Conservation (phyloP, 2,888 invertebrate genomes). For the Chalcosyrphus nemorum region DNA sequence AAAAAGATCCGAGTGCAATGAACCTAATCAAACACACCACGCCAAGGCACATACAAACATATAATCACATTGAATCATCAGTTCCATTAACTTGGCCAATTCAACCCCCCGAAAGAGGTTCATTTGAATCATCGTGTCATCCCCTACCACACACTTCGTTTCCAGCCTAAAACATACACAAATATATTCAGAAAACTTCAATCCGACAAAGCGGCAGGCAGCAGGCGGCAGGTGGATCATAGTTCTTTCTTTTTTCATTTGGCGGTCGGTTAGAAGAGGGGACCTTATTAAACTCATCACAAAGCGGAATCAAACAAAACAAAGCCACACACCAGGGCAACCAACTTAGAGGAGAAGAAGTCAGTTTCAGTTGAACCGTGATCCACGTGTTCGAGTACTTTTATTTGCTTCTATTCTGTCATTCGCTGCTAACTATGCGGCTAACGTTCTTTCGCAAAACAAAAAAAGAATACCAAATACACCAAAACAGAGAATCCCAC, state of each 20-base stretch:
- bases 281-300: slow-evolving; percentile 8
- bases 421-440: slow-evolving; percentile 6
- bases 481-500: neutral
- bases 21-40: neutral
- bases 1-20: neutral
- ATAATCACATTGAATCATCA: slow-evolving; percentile 17
- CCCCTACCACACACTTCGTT: neutral
- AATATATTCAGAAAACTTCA: neutral
- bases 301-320: slow-evolving; percentile 45
- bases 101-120: slow-evolving; percentile 9
- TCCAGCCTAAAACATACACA: neutral
- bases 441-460: neutral
- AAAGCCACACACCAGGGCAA: slow-evolving; percentile 59
- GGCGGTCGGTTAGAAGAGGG: neutral
- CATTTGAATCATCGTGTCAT: neutral
- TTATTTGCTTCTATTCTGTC: slow-evolving; percentile 3
- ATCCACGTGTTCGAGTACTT: slow-evolving; percentile 33
- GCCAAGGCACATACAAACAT: neutral
- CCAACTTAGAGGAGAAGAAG: slow-evolving; percentile 53
- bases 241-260: neutral
- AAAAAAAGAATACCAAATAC: neutral
- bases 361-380: slow-evolving; percentile 12
- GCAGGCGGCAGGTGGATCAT: slow-evolving; percentile 26
- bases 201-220: neutral
- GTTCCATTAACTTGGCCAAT: slow-evolving; percentile 12